Percentiles rank a stretch among this genome's conserved stretches.
These are phyloP conservation scores for Arge pagana DNA, from an alignment of 2,888 invertebrate species.

Conservation along the genomic window DNA sequence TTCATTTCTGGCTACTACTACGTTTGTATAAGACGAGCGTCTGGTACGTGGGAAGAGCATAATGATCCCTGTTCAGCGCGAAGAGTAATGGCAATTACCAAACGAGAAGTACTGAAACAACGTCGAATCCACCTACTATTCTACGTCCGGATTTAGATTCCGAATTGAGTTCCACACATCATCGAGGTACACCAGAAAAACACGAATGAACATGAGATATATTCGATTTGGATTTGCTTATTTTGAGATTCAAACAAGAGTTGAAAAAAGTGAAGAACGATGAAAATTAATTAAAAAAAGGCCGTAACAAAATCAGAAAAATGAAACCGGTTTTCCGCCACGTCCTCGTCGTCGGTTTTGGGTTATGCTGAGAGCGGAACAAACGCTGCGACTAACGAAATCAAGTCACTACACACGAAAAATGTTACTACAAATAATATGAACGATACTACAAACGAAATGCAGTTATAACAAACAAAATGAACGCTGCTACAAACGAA, in stretches of 20 bases:
- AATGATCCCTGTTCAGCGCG: conserved; percentile 14
- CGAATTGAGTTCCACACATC: no score
- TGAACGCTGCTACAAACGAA: neutral
- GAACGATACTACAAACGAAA: neutral
- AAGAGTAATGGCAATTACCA: conserved; percentile 3
- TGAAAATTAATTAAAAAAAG: neutral
- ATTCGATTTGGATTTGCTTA: no score
- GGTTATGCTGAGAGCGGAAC: neutral
- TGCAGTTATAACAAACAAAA: neutral
- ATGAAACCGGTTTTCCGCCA: conserved; percentile 1
- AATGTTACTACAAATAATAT: neutral
- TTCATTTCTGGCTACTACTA: conserved; percentile 16
- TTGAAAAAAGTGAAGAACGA: neutral
- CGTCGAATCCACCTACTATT: conserved; percentile 13
- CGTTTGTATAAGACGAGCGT: conserved; percentile 12
- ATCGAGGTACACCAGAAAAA: no score
- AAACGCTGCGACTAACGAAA: neutral
- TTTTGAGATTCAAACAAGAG: neutral
- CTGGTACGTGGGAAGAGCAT: conserved; percentile 25
- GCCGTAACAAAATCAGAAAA: neutral
- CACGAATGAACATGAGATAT: no score
- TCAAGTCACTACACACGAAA: neutral
- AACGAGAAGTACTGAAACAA: conserved; percentile 11
- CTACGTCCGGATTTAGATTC: conserved; percentile 19
- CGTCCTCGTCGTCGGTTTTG: conserved; percentile 6